phyloP scores from a whole-genome alignment of 2,797 vertebrate genomes.

The Numenius phaeopus region DNA sequence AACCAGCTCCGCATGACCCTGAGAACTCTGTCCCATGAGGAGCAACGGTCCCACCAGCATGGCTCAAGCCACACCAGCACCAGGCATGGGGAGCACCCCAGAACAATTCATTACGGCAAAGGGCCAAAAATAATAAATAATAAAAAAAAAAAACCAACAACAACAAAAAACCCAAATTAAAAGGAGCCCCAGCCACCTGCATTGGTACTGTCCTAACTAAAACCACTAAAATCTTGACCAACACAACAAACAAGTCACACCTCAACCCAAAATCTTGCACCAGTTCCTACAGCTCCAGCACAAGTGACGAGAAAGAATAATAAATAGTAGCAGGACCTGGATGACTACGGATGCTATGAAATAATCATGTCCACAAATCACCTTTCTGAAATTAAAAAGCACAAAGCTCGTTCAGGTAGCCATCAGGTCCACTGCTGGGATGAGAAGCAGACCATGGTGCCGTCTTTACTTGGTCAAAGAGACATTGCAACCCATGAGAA shows the following conservation, averaged over 20 bases:
- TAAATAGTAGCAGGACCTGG: neutral
- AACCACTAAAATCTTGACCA: neutral
- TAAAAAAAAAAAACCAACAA: neutral
- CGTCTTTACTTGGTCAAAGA: neutral
- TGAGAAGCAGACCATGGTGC: neutral
- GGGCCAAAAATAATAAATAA: neutral
- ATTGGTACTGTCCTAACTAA: neutral
- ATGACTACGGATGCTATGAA: neutral
- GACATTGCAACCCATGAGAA: fast-evolving
- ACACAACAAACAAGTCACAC: neutral
- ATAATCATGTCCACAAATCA: neutral
- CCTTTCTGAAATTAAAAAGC: neutral
- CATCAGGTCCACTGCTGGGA: neutral
- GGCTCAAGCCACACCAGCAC: neutral
- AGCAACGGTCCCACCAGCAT: neutral
- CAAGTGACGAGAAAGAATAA: neutral
- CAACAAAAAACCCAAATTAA: neutral
- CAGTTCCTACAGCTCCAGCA: neutral
- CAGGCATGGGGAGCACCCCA: neutral
- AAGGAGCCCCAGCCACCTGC: neutral
- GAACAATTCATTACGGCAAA: neutral
- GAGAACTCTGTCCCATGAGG: neutral
- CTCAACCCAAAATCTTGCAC: neutral
- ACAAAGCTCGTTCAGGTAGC: neutral
- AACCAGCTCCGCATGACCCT: neutral